These are phyloP conservation scores for Nephrotoma appendiculata DNA, from an alignment of 2,888 invertebrate species.

Conservation along the genomic window DNA sequence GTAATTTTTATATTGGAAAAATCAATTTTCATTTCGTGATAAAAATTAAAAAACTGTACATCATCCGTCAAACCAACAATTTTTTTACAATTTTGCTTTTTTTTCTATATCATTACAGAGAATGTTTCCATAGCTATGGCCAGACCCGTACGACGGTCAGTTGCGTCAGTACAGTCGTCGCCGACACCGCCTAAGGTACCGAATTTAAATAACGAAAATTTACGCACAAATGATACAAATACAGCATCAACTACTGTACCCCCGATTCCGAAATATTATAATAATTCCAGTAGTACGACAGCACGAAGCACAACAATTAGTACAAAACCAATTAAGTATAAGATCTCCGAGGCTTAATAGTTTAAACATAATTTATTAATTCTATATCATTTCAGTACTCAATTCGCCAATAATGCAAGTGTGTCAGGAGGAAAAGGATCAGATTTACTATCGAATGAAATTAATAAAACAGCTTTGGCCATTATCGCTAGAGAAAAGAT, in stretches of 20 bases:
- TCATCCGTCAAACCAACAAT: neutral
- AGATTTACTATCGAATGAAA: neutral
- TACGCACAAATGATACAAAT: neutral
- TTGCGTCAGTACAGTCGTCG: conserved; percentile 21
- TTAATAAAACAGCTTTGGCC: conserved; percentile 13
- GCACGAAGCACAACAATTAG: neutral
- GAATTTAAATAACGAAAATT: neutral
- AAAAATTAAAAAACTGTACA: neutral
- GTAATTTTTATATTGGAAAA: neutral
- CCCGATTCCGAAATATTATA: neutral
- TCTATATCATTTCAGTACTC: neutral
- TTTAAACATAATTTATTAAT: neutral
- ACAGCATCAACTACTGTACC: neutral
- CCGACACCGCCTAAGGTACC: conserved; percentile 15
- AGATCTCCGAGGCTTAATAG: neutral
- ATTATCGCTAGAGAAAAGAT: conserved; percentile 48
- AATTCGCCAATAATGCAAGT: neutral
- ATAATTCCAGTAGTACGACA: neutral
- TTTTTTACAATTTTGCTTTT: neutral
- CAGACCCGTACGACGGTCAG: conserved; percentile 32
- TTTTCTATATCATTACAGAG: conserved; percentile 20
- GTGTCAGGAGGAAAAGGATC: neutral
- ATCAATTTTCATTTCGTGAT: neutral
- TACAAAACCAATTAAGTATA: neutral
- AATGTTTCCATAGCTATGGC: conserved; percentile 34